Percentiles rank a stretch among this genome's conserved stretches.
These are phyloP conservation scores for Parauchenoglanis punctatus DNA, from an alignment of 2,797 vertebrate species.

Conservation along the genomic window DNA sequence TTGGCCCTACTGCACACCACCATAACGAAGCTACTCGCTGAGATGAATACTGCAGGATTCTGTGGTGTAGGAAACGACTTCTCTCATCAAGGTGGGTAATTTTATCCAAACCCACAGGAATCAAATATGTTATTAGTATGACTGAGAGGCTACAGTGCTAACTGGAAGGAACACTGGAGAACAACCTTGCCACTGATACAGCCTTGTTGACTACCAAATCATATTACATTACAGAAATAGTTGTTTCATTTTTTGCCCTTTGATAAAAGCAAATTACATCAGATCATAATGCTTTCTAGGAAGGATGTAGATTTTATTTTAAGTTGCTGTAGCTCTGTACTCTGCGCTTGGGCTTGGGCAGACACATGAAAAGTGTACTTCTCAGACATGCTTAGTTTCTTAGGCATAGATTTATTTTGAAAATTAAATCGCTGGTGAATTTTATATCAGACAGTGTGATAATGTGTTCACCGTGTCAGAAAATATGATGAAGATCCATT, in stretches of 20 bases:
- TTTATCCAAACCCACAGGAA: constrained; percentile 7
- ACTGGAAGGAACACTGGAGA: neutral
- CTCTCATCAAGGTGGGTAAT: constrained; percentile 25
- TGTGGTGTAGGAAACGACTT: constrained; percentile 21
- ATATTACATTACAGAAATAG: neutral
- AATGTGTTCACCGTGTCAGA: no score
- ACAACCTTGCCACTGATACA: neutral
- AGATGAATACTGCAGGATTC: constrained; percentile 11
- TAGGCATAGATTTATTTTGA: neutral
- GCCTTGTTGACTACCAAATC: neutral
- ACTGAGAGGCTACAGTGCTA: neutral
- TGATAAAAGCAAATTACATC: constrained; percentile 21
- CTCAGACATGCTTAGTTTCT: neutral
- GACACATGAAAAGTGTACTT: neutral
- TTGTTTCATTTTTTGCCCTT: constrained; percentile 1
- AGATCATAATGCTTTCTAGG: constrained; percentile 3
- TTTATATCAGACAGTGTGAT: no score
- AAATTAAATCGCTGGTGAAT: no score
- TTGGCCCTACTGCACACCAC: constrained; percentile 23
- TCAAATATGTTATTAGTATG: constrained; percentile 19
- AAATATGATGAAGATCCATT: no score
- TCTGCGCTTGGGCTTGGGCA: neutral
- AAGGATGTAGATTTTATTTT: constrained; percentile 7
- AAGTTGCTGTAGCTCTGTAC: neutral
- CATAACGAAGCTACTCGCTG: constrained; percentile 19